Evolutionary conservation across 2,113 vertebrate genomes (phyloP).

Genomic region (Hymenochirus boettgeri): DNA sequence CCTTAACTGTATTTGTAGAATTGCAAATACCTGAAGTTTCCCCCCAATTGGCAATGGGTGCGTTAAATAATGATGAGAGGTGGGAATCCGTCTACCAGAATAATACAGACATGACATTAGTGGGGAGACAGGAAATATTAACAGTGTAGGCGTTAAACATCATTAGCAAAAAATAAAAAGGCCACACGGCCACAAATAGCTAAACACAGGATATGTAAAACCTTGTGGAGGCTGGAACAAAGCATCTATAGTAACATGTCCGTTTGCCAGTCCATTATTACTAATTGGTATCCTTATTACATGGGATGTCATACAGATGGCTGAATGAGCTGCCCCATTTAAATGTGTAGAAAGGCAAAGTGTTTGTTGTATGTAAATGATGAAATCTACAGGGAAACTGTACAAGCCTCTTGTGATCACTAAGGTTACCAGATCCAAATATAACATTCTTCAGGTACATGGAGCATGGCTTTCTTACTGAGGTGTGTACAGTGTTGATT

Average conservation of each 20-base stretch:
- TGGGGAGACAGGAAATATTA: slow-evolving; percentile 14
- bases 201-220: slow-evolving; percentile 5
- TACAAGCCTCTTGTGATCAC: neutral
- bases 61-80: neutral
- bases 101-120: neutral
- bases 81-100: neutral
- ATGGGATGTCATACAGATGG: neutral
- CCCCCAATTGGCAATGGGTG: too few relatives aligned
- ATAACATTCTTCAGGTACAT: slow-evolving; percentile 23
- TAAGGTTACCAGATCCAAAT: slow-evolving; percentile 12
- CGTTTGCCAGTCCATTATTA: slow-evolving; percentile 1
- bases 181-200: neutral
- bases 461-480: slow-evolving; percentile 18
- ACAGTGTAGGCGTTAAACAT: slow-evolving; percentile 6
- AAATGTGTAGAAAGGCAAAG: neutral
- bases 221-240: neutral
- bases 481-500: neutral
- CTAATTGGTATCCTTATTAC: neutral
- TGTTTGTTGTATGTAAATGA: slow-evolving; percentile 7
- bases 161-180: slow-evolving; percentile 4
- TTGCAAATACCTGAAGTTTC: too few relatives aligned
- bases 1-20: too few relatives aligned
- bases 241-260: neutral
- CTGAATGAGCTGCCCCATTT: neutral
- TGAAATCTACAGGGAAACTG: neutral